Conservation (phyloP, 2,888 invertebrate genomes). For the Andricus curvator region DNA sequence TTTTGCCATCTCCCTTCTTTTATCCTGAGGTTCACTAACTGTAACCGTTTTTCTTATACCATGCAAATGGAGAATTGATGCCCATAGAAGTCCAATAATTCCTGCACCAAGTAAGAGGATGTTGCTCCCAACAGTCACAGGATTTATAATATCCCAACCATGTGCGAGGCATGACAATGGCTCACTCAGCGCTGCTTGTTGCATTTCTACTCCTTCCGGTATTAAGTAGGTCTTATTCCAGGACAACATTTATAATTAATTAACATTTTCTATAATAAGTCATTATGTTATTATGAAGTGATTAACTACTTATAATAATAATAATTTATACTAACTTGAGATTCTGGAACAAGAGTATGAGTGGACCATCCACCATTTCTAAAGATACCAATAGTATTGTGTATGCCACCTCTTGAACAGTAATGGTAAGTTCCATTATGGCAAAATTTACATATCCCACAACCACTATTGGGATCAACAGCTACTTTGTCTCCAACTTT, state of each 20-base stretch:
- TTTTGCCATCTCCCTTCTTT: slow-evolving; percentile 67
- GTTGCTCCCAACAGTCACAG: slow-evolving; percentile 82
- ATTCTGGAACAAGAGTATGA: slow-evolving; percentile 82
- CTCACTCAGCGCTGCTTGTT: slow-evolving; percentile 83
- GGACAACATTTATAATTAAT: not conserved
- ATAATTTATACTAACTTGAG: slow-evolving; percentile 80
- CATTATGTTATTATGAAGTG: no score
- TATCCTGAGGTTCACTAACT: slow-evolving; percentile 83
- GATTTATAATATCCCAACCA: slow-evolving; percentile 83
- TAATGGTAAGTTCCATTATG: slow-evolving; percentile 84
- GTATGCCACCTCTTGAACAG: slow-evolving; percentile 82
- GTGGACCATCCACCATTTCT: slow-evolving; percentile 86
- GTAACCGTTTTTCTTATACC: slow-evolving; percentile 84
- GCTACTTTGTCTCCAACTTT: slow-evolving; percentile 84
- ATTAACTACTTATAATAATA: not conserved
- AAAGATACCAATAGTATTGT: slow-evolving; percentile 84
- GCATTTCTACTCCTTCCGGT: slow-evolving; percentile 69
- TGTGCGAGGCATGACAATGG: slow-evolving; percentile 86
- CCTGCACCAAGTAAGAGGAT: slow-evolving; percentile 86
- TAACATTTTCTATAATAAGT: no score
- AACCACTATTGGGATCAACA: slow-evolving; percentile 85
- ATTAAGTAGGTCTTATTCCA: slow-evolving; percentile 64
- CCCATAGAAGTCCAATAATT: slow-evolving; percentile 86
- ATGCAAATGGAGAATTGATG: slow-evolving; percentile 83
- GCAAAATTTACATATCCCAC: slow-evolving; percentile 82